Evolutionary conservation across 2,797 vertebrate species (phyloP).

Genomic region (Vireo griseus): DNA sequence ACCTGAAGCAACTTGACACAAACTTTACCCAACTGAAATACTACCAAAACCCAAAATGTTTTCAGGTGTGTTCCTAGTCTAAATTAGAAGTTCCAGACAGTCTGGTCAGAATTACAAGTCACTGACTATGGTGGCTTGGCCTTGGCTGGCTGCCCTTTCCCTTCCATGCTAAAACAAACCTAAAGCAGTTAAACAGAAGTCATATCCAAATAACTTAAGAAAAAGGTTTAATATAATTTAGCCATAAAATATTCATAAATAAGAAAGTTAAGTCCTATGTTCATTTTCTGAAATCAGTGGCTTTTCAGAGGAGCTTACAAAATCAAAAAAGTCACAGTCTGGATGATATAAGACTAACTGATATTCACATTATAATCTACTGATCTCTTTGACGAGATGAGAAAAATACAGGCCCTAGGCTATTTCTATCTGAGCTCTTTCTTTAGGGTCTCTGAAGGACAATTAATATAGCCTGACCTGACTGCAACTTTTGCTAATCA

Average conservation of each 20-base stretch:
- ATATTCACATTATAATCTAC: neutral
- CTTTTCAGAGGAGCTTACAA: neutral
- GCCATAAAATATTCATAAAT: rapidly evolving
- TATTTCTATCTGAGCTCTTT: neutral
- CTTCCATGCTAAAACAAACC: neutral
- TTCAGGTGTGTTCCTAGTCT: neutral
- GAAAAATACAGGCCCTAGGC: neutral
- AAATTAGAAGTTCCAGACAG: neutral
- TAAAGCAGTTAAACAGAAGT: neutral
- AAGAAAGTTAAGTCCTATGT: neutral
- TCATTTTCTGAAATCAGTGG: neutral
- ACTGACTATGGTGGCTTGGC: neutral
- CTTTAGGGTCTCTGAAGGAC: neutral
- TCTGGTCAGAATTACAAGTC: neutral
- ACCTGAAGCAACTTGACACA: neutral
- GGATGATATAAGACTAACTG: neutral
- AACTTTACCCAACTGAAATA: neutral
- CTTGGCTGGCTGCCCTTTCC: neutral
- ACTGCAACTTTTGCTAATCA: neutral
- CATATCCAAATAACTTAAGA: neutral
- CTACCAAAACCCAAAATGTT: neutral
- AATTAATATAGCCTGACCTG: neutral
- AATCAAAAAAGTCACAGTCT: neutral
- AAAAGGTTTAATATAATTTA: neutral
- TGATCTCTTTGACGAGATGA: neutral